Percentiles rank a stretch among this genome's conserved stretches.
These are phyloP conservation scores for Alligator mississippiensis DNA, from an alignment of 2,113 vertebrate genomes.

Conservation along the genomic window DNA sequence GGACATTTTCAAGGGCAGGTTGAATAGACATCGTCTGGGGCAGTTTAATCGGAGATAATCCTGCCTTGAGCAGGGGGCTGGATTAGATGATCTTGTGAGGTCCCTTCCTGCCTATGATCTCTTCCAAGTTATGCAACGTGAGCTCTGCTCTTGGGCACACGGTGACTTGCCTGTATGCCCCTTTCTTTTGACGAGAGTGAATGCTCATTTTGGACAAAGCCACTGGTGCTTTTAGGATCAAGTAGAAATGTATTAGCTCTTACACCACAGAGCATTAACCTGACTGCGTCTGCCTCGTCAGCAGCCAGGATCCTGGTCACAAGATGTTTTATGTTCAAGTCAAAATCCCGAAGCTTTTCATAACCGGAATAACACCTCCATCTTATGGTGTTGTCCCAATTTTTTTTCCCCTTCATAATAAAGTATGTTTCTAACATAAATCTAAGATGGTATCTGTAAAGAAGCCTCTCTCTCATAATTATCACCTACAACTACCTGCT, in stretches of 20 bases:
- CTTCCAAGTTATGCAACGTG: fast-evolving
- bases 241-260: neutral
- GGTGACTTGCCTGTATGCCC: neutral
- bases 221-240: fast-evolving
- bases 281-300: neutral
- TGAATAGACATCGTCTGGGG: no score
- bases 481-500: conserved; percentile 27
- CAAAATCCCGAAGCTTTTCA: neutral
- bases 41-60: no score
- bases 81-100: no score
- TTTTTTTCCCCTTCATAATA: neutral
- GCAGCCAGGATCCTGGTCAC: neutral
- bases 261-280: neutral
- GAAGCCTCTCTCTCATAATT: neutral
- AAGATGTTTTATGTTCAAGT: neutral
- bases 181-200: neutral
- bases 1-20: no score
- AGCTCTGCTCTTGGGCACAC: neutral
- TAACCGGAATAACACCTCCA: neutral
- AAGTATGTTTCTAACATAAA: neutral
- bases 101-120: no score
- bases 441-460: neutral
- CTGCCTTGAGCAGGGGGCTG: no score
- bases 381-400: no score
- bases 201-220: neutral